These are phyloP conservation scores for Apis cerana DNA, from an alignment of 1,140 invertebrate species.

Conservation along the genomic window DNA sequence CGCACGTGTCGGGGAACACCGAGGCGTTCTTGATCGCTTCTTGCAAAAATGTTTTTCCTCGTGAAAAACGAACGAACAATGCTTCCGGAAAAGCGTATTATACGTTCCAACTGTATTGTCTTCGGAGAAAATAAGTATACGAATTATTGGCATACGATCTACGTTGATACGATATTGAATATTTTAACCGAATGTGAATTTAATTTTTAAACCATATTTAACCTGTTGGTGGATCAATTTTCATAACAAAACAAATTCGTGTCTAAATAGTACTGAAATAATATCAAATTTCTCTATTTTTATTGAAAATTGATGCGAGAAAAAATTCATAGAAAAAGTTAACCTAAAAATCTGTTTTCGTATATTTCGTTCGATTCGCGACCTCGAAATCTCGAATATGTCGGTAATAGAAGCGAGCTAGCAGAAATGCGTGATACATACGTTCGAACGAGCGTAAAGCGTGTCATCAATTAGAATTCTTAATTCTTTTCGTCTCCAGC, in stretches of 20 bases:
- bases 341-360: neutral
- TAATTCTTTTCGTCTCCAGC: conserved; percentile 16
- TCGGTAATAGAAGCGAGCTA: neutral
- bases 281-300: neutral
- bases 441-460: neutral
- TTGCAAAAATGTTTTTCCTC: neutral
- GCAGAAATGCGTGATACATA: neutral
- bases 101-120: neutral
- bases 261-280: neutral
- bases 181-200: neutral
- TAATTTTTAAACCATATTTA: neutral
- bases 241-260: neutral
- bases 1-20: conserved; percentile 30
- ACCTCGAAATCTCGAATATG: neutral
- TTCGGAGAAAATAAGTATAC: neutral
- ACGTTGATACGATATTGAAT: neutral
- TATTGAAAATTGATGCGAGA: neutral
- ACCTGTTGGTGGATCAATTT: neutral
- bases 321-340: neutral
- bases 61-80: neutral
- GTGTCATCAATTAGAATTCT: conserved; percentile 36
- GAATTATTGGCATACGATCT: neutral
- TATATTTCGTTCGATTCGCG: neutral
- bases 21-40: conserved; percentile 28
- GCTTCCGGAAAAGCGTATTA: neutral